A percentile compares a stretch with the other conserved stretches of the same genome.
These are phyloP conservation scores for Hippocampus barbouri DNA, from an alignment of 2,113 vertebrate species.

Conservation along the genomic window DNA sequence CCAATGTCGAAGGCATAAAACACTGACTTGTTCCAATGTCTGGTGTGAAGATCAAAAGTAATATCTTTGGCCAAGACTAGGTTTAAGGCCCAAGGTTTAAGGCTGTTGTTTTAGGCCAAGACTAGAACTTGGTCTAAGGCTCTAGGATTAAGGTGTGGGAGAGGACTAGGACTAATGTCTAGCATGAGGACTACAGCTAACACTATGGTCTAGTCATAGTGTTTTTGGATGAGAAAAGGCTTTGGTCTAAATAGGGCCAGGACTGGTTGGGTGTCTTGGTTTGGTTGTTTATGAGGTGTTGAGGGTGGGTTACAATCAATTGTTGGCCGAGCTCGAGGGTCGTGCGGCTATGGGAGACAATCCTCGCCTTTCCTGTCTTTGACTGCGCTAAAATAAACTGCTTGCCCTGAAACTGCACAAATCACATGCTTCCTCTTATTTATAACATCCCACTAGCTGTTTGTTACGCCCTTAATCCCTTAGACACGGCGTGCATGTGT, in stretches of 20 bases:
- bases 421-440: constrained; percentile 25
- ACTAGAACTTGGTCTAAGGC: background rate
- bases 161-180: background rate
- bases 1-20: too few species aligned
- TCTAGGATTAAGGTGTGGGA: background rate
- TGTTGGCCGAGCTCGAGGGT: background rate
- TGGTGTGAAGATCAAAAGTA: background rate
- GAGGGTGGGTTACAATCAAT: background rate
- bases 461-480: constrained; percentile 34
- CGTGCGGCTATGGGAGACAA: background rate
- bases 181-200: background rate
- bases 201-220: background rate
- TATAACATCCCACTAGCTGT: constrained; percentile 16
- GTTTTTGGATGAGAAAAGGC: background rate
- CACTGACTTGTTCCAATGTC: background rate
- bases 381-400: constrained; percentile 37
- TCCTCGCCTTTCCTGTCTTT: background rate
- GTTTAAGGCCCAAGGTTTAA: too few species aligned
- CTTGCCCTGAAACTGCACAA: constrained; percentile 18
- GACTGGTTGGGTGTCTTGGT: background rate
- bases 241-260: background rate
- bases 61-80: background rate
- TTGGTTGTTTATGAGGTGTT: background rate
- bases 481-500: background rate
- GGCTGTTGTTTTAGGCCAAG: background rate